Percentiles rank a stretch among this genome's conserved stretches.
Evolutionary conservation across 2,113 vertebrate species (phyloP).

Genomic region (Serilophus lunatus): DNA sequence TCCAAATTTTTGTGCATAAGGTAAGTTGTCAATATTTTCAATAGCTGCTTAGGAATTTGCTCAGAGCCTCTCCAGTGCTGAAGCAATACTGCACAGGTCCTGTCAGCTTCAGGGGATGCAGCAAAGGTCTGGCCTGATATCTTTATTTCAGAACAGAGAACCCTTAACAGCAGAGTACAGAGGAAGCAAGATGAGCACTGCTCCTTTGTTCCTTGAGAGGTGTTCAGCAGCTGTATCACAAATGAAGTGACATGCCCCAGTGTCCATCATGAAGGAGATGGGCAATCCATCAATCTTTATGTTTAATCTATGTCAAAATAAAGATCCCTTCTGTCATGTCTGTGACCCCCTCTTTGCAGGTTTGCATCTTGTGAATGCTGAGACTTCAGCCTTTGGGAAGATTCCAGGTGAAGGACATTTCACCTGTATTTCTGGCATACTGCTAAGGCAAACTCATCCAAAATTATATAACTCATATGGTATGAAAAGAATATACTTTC

Average conservation of each 20-base stretch:
- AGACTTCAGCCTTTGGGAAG: background rate
- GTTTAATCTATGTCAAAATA: background rate
- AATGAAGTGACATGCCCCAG: background rate
- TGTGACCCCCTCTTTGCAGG: background rate
- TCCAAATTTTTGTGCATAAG: background rate
- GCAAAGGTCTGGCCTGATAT: background rate
- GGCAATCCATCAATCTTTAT: background rate
- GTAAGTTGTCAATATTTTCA: background rate
- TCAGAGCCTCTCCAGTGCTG: rapidly evolving
- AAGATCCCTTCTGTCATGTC: background rate
- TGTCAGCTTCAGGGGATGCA: background rate
- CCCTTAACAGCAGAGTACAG: background rate
- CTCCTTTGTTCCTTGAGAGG: background rate
- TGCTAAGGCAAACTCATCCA: background rate
- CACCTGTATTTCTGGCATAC: background rate
- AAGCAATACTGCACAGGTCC: background rate
- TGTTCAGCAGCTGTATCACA: background rate
- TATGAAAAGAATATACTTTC: background rate
- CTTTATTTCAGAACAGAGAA: background rate
- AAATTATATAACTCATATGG: background rate
- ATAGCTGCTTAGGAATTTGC: background rate
- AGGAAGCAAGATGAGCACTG: background rate
- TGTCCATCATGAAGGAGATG: rapidly evolving
- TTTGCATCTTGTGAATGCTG: background rate
- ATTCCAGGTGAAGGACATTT: background rate